Conservation (phyloP, 2,797 vertebrate genomes). For the Anomalospiza imberbis region DNA sequence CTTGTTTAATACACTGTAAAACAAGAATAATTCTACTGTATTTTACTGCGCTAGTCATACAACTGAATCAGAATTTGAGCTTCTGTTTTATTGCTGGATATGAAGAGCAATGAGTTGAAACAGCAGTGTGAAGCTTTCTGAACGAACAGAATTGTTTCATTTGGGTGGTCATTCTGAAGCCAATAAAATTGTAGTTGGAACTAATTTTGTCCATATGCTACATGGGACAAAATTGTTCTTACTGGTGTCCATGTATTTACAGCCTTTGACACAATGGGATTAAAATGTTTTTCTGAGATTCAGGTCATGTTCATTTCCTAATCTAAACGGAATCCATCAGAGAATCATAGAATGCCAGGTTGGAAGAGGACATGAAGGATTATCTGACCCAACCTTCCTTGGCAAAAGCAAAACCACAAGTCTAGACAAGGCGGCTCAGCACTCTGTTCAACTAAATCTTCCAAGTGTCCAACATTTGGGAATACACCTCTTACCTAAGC, state of each 20-base stretch:
- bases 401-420: neutral
- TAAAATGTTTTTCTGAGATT: neutral
- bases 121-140: neutral
- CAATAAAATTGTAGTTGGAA: neutral
- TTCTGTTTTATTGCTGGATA: constrained; percentile 11
- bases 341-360: neutral
- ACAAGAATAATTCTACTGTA: neutral
- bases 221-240: neutral
- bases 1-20: neutral
- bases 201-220: neutral
- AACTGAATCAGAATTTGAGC: neutral
- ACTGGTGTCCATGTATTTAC: neutral
- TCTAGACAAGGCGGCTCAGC: neutral
- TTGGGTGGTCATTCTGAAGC: neutral
- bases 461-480: no score
- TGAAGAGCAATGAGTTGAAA: constrained; percentile 18
- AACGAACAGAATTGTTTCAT: neutral
- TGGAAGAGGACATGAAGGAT: neutral
- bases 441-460: neutral
- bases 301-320: neutral
- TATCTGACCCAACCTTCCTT: neutral
- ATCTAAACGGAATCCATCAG: neutral
- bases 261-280: neutral
- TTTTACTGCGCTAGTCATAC: neutral
- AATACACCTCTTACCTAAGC: neutral